phyloP scores from a whole-genome alignment of 2,797 vertebrate species.

The Alexandromys oeconomus region DNA sequence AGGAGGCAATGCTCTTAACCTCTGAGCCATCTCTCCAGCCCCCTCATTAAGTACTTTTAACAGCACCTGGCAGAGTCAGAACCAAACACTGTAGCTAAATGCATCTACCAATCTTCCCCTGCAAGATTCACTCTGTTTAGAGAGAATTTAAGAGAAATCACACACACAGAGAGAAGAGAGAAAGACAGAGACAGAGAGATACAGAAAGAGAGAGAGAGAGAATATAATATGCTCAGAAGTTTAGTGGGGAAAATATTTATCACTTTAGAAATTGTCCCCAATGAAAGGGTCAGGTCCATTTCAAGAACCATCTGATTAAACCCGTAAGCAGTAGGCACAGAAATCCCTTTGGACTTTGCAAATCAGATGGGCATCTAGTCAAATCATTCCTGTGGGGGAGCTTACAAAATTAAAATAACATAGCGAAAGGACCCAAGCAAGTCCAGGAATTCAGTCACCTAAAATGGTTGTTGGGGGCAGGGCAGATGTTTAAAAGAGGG shows the following conservation, averaged over 20 bases:
- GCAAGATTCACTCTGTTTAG: neutral
- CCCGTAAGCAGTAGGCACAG: constrained; percentile 56
- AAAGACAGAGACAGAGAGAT: neutral
- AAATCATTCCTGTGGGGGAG: constrained; percentile 63
- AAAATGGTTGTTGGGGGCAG: neutral
- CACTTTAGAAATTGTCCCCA: constrained; percentile 24
- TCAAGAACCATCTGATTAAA: constrained; percentile 64
- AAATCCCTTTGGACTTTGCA: constrained; percentile 50
- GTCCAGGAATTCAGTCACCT: neutral
- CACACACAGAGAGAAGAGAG: neutral
- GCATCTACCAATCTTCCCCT: neutral
- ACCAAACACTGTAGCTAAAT: neutral
- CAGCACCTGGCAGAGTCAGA: neutral
- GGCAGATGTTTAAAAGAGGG: neutral
- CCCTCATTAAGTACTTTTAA: neutral
- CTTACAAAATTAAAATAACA: constrained; percentile 63
- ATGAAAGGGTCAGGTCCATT: constrained; percentile 48
- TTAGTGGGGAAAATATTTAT: neutral
- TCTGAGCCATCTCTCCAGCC: too few species aligned
- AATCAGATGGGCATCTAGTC: constrained; percentile 71
- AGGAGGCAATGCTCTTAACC: too few species aligned
- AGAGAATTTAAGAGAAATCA: constrained; percentile 6
- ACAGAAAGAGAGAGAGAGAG: neutral
- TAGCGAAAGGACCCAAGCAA: neutral
- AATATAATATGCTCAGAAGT: neutral